phyloP scores from a whole-genome alignment of 1,140 invertebrate genomes.

The Vanessa tameamea region DNA sequence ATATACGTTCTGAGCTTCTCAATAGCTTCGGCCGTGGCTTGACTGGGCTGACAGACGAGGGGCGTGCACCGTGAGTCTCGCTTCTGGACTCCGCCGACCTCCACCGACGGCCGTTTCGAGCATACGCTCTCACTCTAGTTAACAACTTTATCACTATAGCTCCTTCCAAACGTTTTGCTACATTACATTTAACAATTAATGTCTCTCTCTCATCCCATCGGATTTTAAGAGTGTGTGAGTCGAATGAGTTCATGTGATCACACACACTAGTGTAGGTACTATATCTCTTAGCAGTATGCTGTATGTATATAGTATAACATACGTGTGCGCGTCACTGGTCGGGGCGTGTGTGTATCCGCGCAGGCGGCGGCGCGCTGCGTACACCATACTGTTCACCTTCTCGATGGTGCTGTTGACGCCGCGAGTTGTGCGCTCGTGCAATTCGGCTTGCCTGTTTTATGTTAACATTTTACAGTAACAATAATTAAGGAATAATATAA shows the following conservation, averaged over 20 bases:
- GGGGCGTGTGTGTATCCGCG: conserved; percentile 43
- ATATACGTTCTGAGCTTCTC: conserved; percentile 61
- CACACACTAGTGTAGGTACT: too few species aligned
- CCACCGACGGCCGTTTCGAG: conserved; percentile 41
- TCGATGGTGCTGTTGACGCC: conserved; percentile 50
- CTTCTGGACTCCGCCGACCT: conserved; percentile 42
- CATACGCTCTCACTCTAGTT: conserved; percentile 62
- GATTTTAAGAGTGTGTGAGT: too few species aligned
- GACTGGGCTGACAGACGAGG: conserved; percentile 51
- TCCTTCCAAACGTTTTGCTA: background rate
- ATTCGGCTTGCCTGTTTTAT: conserved; percentile 58
- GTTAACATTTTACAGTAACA: too few species aligned
- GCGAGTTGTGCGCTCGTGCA: conserved; percentile 55
- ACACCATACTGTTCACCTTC: conserved; percentile 65
- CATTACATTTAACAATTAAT: too few species aligned
- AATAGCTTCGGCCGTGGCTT: conserved; percentile 54
- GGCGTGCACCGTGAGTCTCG: conserved; percentile 42
- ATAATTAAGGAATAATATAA: too few species aligned
- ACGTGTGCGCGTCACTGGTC: conserved; percentile 56
- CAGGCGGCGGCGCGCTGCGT: conserved; percentile 60
- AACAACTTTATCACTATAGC: conserved; percentile 44
- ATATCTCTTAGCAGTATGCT: too few species aligned
- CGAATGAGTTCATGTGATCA: too few species aligned
- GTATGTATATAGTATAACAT: conserved; percentile 11
- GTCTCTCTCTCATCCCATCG: background rate